A percentile compares a stretch with the other conserved stretches of the same genome.
These are phyloP conservation scores for Zenarchopterus dispar DNA, from an alignment of 2,797 vertebrate species.

Conservation along the genomic window DNA sequence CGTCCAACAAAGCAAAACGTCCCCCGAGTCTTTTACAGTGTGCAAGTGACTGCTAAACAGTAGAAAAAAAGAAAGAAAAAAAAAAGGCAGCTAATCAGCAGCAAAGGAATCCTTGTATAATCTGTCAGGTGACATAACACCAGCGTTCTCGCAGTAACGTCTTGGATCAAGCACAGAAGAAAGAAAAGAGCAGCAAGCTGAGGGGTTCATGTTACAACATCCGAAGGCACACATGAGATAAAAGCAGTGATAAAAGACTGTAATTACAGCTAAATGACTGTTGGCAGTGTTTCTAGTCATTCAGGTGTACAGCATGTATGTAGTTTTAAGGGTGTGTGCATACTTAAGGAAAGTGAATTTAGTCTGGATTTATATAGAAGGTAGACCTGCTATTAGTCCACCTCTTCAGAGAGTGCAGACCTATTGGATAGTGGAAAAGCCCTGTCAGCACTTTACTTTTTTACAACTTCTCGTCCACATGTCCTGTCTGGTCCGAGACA, in stretches of 20 bases:
- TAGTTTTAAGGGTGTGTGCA: slow-evolving; percentile 70
- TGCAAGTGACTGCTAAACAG: no score
- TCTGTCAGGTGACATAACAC: slow-evolving; percentile 28
- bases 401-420: slow-evolving; percentile 51
- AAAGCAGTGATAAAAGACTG: slow-evolving; percentile 71
- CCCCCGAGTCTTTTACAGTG: no score
- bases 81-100: no score
- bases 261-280: slow-evolving; percentile 72
- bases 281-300: slow-evolving; percentile 52
- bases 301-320: slow-evolving; percentile 63
- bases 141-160: slow-evolving; percentile 11
- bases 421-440: slow-evolving; percentile 43
- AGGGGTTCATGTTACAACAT: slow-evolving; percentile 51
- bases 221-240: slow-evolving; percentile 59
- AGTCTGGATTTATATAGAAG: slow-evolving; percentile 77
- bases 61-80: no score
- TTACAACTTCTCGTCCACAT: slow-evolving; percentile 23
- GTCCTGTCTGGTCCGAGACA: slow-evolving; percentile 33
- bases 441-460: slow-evolving; percentile 60
- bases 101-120: slow-evolving; percentile 7
- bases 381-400: slow-evolving; percentile 77
- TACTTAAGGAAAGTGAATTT: slow-evolving; percentile 72
- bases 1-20: not conserved
- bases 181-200: slow-evolving; percentile 17
- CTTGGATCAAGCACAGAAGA: slow-evolving; percentile 11